Conservation (phyloP, 2,888 invertebrate genomes). For the Petrolisthes manimaculis region DNA sequence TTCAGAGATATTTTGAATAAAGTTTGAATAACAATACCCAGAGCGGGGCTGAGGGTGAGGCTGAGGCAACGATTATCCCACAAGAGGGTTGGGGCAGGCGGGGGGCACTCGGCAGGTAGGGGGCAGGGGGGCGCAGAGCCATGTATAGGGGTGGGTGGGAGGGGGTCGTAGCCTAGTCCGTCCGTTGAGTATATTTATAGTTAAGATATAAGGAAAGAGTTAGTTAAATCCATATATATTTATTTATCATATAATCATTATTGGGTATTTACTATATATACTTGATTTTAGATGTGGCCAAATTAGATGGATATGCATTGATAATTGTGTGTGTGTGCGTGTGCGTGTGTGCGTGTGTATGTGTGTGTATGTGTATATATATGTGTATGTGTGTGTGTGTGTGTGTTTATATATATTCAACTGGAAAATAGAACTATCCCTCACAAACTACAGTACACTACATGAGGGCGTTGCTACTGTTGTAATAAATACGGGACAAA, state of each 20-base stretch:
- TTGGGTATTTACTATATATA: background rate
- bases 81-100: background rate
- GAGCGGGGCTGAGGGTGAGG: conserved; percentile 28
- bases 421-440: background rate
- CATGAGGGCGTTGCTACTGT: no score
- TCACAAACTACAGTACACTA: no score
- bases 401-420: background rate
- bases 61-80: conserved; percentile 33
- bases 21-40: conserved; percentile 63
- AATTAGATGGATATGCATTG: background rate
- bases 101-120: background rate
- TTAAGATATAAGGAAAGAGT: background rate
- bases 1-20: conserved; percentile 64
- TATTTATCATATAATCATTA: background rate
- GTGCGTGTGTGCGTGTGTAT: conserved; percentile 33
- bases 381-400: conserved; percentile 17
- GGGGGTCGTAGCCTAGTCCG: background rate
- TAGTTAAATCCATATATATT: background rate
- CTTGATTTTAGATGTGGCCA: background rate
- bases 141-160: background rate
- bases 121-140: background rate
- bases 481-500: no score
- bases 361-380: conserved; percentile 22
- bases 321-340: conserved; percentile 33
- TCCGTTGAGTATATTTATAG: background rate